Evolutionary conservation across 2,113 vertebrate genomes (phyloP).

Genomic region (Pomatorhinus ruficollis): DNA sequence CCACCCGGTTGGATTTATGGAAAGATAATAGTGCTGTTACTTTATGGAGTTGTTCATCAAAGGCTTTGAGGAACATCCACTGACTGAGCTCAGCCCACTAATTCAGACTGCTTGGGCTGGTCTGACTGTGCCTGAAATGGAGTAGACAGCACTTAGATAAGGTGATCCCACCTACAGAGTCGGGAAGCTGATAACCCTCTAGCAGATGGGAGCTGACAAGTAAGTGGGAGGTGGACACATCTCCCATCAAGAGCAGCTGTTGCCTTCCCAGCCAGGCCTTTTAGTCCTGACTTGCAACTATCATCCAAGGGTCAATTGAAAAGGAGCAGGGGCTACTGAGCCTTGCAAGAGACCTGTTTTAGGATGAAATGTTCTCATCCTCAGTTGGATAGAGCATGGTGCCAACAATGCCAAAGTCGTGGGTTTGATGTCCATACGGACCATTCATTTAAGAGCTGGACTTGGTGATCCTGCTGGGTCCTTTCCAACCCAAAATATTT

Average conservation of each 20-base stretch:
- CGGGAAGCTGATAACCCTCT: not conserved
- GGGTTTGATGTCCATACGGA: not conserved
- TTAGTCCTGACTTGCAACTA: not conserved
- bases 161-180: not conserved
- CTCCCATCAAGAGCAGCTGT: not conserved
- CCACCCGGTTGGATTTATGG: fast-evolving
- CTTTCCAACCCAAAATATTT: not conserved
- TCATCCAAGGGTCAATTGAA: not conserved
- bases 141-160: not conserved
- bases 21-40: not conserved
- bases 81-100: not conserved
- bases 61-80: not conserved
- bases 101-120: not conserved
- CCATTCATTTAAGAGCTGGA: not conserved
- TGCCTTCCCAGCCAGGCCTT: not conserved
- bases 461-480: not conserved
- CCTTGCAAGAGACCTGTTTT: not conserved
- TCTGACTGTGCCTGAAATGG: not conserved
- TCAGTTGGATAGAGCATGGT: not conserved
- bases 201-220: not conserved
- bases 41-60: not conserved
- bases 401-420: not conserved
- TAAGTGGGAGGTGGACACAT: not conserved
- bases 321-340: not conserved
- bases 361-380: not conserved